phyloP scores from a whole-genome alignment of 2,113 vertebrate species.

The Cygnus buccinator region DNA sequence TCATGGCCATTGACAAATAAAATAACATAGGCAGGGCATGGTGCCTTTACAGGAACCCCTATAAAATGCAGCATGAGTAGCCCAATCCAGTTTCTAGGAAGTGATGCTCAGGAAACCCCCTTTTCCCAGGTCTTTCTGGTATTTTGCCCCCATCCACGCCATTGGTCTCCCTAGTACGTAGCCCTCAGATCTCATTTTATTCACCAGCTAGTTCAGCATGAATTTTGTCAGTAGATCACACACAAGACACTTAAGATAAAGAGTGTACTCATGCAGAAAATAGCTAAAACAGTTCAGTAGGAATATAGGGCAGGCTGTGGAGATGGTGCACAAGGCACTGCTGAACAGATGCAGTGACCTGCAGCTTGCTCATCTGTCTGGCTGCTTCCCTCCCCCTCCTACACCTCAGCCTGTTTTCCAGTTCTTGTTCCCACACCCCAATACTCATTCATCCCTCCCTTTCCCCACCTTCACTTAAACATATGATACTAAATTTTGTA shows the following conservation, averaged over 20 bases:
- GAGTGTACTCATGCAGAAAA: not conserved
- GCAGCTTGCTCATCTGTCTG: not conserved
- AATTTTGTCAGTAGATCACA: not conserved
- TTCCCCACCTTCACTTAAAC: not conserved
- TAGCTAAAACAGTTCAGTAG: not conserved
- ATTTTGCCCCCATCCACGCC: not conserved
- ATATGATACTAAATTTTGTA: not conserved
- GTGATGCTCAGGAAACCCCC: not conserved
- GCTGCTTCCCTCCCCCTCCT: not conserved
- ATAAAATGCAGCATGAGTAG: not conserved
- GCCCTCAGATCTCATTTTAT: not conserved
- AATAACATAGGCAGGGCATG: not conserved
- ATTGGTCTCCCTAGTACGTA: not conserved
- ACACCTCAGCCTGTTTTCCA: not conserved
- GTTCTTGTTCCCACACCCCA: not conserved
- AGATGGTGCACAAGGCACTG: rapidly evolving
- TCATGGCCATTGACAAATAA: not conserved
- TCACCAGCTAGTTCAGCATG: not conserved
- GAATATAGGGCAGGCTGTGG: not conserved
- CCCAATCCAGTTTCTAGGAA: not conserved
- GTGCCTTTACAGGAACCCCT: not conserved
- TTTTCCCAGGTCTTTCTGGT: not conserved
- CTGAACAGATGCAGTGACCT: not conserved
- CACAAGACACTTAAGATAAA: not conserved
- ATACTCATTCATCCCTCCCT: not conserved